Evolutionary conservation across 1,140 invertebrate genomes (phyloP).

Genomic region (Paraescarpia echinospica): DNA sequence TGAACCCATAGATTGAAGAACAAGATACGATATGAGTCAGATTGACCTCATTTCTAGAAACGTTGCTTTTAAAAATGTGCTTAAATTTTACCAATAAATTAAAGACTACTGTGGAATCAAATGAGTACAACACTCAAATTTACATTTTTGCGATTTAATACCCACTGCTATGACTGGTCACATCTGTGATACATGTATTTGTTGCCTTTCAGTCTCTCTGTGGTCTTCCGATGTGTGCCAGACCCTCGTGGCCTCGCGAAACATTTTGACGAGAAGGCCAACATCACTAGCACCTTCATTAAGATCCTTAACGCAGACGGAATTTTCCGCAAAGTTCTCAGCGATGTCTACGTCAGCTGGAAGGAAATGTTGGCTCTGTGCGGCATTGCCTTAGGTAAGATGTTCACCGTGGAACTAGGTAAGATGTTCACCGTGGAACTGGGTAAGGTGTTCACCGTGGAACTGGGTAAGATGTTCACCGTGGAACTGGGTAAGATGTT

Average conservation of each 20-base stretch:
- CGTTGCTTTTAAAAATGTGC: too few relatives aligned
- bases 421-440: slow-evolving; percentile 46
- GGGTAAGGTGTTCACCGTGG: slow-evolving; percentile 63
- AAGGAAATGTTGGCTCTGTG: slow-evolving; percentile 75
- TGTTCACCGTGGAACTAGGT: neutral
- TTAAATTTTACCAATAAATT: too few relatives aligned
- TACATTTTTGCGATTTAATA: too few relatives aligned
- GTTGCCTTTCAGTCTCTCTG: slow-evolving; percentile 65
- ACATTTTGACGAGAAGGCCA: slow-evolving; percentile 59
- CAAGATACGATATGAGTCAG: too few relatives aligned
- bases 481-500: slow-evolving; percentile 73
- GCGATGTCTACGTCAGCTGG: slow-evolving; percentile 85
- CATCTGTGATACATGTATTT: slow-evolving; percentile 38
- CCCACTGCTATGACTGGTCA: too few relatives aligned
- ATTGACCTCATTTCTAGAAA: too few relatives aligned
- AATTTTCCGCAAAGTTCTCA: slow-evolving; percentile 80
- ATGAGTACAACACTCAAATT: too few relatives aligned
- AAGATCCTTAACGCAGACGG: slow-evolving; percentile 83
- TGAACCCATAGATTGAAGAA: too few relatives aligned
- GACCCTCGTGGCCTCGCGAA: slow-evolving; percentile 8
- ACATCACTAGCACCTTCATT: slow-evolving; percentile 63
- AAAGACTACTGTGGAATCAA: too few relatives aligned
- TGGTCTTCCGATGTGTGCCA: slow-evolving; percentile 86
- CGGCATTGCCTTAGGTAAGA: slow-evolving; percentile 78
- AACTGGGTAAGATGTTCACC: neutral